phyloP scores from a whole-genome alignment of 2,888 invertebrate genomes.

The Endomychus coccineus region DNA sequence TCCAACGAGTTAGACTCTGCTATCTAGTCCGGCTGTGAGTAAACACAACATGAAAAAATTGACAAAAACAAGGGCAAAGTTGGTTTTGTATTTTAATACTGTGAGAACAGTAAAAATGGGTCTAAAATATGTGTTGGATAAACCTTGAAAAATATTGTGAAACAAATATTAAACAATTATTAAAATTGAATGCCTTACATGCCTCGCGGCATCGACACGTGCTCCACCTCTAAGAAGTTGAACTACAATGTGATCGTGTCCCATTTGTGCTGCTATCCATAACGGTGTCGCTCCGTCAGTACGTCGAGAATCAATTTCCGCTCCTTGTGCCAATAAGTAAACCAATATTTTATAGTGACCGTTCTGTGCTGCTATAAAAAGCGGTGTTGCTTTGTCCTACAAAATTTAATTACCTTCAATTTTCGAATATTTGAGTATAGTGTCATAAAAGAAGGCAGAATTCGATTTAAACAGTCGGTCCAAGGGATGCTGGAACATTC shows the following conservation, averaged over 20 bases:
- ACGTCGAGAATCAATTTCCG: slow-evolving; percentile 64
- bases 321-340: slow-evolving; percentile 65
- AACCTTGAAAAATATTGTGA: no score
- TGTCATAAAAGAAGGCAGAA: slow-evolving; percentile 16
- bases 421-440: no score
- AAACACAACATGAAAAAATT: no score
- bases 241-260: slow-evolving; percentile 73
- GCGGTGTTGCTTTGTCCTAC: slow-evolving; percentile 86
- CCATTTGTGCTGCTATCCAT: slow-evolving; percentile 96
- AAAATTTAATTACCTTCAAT: no score
- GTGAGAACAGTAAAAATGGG: no score
- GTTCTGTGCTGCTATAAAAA: slow-evolving; percentile 91
- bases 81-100: no score
- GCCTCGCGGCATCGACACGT: slow-evolving; percentile 68
- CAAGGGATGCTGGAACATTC: no score
- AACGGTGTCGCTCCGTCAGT: slow-evolving; percentile 82
- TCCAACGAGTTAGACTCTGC: no score
- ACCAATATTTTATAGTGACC: slow-evolving; percentile 77
- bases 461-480: neutral
- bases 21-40: no score
- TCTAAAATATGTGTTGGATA: no score
- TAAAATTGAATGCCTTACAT: slow-evolving; percentile 50
- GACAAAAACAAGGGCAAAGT: no score
- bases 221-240: slow-evolving; percentile 73
- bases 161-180: slow-evolving; percentile 9